Evolutionary conservation across 2,888 invertebrate species (phyloP).

Genomic region (Plagiodera versicolora): DNA sequence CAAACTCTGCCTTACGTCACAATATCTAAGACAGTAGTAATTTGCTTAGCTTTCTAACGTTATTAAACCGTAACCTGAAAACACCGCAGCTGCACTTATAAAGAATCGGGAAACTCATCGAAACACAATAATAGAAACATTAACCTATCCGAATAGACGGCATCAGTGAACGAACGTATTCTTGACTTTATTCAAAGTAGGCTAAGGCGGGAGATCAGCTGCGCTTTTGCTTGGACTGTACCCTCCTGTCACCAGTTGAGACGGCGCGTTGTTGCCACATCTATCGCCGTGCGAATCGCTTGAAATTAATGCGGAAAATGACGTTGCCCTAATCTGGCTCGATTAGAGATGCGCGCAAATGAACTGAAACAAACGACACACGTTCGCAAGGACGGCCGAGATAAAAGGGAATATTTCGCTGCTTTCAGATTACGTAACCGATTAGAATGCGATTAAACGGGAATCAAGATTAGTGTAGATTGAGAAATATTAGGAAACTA

Average conservation of each 20-base stretch:
- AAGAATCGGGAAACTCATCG: neutral
- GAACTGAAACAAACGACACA: neutral
- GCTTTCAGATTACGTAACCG: neutral
- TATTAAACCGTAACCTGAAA: slow-evolving; percentile 23
- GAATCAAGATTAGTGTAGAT: neutral
- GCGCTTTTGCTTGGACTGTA: slow-evolving; percentile 44
- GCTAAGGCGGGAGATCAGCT: slow-evolving; percentile 34
- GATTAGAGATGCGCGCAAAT: slow-evolving; percentile 8
- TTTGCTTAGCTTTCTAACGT: slow-evolving; percentile 24
- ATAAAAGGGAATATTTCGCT: neutral
- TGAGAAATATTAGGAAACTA: neutral
- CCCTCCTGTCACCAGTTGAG: slow-evolving; percentile 45
- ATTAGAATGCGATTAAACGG: neutral
- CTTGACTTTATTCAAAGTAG: slow-evolving; percentile 26
- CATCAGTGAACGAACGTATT: neutral
- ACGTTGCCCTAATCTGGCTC: slow-evolving; percentile 9
- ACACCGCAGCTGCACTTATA: neutral
- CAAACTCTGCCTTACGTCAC: slow-evolving; percentile 13
- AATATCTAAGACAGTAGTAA: slow-evolving; percentile 16
- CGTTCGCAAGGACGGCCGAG: slow-evolving; percentile 5
- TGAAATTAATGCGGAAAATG: slow-evolving; percentile 13
- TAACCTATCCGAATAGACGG: no score
- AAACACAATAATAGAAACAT: neutral
- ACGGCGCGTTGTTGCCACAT: slow-evolving; percentile 44
- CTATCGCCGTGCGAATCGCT: slow-evolving; percentile 10